Evolutionary conservation across 1,140 invertebrate species (phyloP), one percentile per base, ranked within the genome.

Genomic region (Hyles vespertilio): DNA sequence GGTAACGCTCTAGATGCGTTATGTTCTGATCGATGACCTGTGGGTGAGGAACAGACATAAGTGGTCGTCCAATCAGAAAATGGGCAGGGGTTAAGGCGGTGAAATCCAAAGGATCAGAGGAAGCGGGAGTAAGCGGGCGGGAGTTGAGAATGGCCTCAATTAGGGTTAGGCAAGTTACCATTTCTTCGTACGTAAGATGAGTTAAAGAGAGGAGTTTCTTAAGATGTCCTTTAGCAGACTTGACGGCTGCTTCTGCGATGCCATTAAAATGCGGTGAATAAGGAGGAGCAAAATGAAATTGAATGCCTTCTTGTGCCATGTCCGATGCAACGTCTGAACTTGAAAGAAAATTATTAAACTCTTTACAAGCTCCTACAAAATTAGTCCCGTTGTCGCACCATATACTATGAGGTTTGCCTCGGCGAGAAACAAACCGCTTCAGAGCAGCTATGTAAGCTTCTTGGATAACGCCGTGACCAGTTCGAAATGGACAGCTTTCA

Each of bases 311-410:
- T 7, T 57, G 50, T n/a, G 63, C 52, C 5, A 59, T 33, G 5
- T 51, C 40, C 40, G 50, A 56, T 50, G 49, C 40, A 40, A 62
- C 49, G 22, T 51, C 48, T 44, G 47, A 45, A 11, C 43, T 9
- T 58, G 36, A n/a, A 44, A 63, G n/a, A 56, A 69, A 57, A 50
- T 49, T 62, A 34, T 34, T 46, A 3, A 65, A 36, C 51, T 69
- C 68, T 43, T 70, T 64, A 59, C 9, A 58, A 47, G 55, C 51
- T 9, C 68, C 64, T 36, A 66, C 47, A 57, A 67, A 67, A 8
- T 61, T 64, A n/a, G 59, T 67, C 7, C 69, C 69, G 34, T 68
- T 71, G n/a, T 71, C 65, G 12, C 59, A 68, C 1, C 43, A 56
- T 34, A 71, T 63, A 48, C 45, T 49, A 8, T 12, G 51, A 5